phyloP scores from a whole-genome alignment of 2,113 vertebrate genomes.

The Nerophis lumbriciformis region DNA sequence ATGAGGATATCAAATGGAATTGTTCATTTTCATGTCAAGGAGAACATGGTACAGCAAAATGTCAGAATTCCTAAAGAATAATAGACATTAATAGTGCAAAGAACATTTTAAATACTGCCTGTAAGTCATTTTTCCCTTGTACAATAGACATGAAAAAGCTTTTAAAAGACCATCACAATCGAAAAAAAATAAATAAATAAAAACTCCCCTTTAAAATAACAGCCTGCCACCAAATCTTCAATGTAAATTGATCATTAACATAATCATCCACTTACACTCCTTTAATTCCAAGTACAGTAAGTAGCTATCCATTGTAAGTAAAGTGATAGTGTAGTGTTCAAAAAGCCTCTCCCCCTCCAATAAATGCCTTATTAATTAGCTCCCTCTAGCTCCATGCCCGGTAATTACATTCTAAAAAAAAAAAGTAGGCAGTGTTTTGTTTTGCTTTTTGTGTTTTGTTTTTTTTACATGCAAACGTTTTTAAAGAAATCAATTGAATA shows the following conservation, averaged over 20 bases:
- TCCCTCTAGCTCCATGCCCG: constrained; percentile 60
- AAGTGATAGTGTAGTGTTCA: constrained; percentile 64
- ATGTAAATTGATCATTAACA: constrained; percentile 67
- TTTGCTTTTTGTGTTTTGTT: too few relatives aligned
- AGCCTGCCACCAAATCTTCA: constrained; percentile 60
- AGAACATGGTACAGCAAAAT: constrained; percentile 21
- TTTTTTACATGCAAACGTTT: too few relatives aligned
- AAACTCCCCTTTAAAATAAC: constrained; percentile 44
- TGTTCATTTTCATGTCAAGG: constrained; percentile 31
- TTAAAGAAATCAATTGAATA: too few relatives aligned
- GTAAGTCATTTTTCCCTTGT: background rate
- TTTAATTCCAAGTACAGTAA: constrained; percentile 52
- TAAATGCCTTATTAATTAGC: constrained; percentile 72
- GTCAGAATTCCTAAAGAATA: constrained; percentile 32
- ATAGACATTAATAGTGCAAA: background rate
- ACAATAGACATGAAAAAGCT: background rate
- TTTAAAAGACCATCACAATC: constrained; percentile 21
- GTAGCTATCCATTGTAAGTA: constrained; percentile 65
- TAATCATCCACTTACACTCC: constrained; percentile 68
- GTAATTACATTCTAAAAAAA: too few relatives aligned
- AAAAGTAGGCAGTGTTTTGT: too few relatives aligned
- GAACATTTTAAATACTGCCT: constrained; percentile 6
- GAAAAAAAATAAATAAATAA: constrained; percentile 13
- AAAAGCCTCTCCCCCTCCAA: constrained; percentile 57
- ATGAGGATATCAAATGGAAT: constrained; percentile 17